Conservation (phyloP, 53 echinoderm and acorn worm genomes). For the Echinometra lucunter region DNA sequence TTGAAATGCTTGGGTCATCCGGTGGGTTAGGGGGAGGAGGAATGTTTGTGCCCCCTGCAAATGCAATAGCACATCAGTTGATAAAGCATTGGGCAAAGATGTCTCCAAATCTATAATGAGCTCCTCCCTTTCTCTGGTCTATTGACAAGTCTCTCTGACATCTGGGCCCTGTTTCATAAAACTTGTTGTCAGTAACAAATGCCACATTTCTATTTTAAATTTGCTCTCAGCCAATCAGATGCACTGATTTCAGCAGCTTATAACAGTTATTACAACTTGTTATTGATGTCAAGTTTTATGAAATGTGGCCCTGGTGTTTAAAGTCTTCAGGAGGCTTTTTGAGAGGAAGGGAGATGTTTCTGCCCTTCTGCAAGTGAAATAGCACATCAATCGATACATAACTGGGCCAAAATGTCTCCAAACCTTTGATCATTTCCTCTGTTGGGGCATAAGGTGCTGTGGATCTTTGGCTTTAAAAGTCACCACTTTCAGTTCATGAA, state of each 20-base stretch:
- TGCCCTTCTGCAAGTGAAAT: conserved; percentile 85
- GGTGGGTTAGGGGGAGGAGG: background rate
- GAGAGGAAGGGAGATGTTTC: conserved; percentile 62
- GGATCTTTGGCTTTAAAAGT: background rate
- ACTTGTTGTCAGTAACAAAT: too few species aligned
- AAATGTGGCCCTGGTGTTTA: too few species aligned
- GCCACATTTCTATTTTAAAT: too few species aligned
- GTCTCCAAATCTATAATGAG: conserved; percentile 76
- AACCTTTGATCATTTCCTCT: background rate
- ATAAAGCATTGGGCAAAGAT: conserved; percentile 94
- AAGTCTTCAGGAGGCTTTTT: background rate
- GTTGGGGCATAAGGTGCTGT: background rate
- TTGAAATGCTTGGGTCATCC: conserved; percentile 69
- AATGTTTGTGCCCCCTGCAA: conserved; percentile 81
- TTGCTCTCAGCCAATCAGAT: too few species aligned
- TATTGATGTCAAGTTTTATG: too few species aligned
- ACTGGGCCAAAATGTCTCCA: conserved; percentile 91
- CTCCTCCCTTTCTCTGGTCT: background rate
- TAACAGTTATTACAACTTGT: too few species aligned
- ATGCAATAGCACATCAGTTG: conserved; percentile 92
- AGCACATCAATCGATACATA: conserved; percentile 90
- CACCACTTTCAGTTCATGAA: background rate
- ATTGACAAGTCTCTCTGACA: too few species aligned
- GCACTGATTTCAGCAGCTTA: too few species aligned
- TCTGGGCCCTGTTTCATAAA: too few species aligned